Evolutionary conservation across 2,888 invertebrate species (phyloP).

Genomic region (Merodon equestris): DNA sequence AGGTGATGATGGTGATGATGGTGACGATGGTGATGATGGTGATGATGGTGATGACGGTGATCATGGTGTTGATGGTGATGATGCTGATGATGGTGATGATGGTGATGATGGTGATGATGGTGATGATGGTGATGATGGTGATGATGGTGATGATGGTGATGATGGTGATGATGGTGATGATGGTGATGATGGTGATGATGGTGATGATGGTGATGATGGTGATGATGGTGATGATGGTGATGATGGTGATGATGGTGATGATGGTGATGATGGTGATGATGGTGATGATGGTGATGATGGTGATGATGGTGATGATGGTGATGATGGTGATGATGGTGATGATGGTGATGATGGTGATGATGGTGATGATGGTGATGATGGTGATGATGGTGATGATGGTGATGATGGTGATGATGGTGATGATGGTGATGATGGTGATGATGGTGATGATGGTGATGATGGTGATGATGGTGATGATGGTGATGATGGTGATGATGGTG

Average conservation of each 20-base stretch:
- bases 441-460: neutral
- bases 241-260: neutral
- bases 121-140: neutral
- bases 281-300: neutral
- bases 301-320: neutral
- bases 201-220: conserved; percentile 1
- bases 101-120: neutral
- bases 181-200: neutral
- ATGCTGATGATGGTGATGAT: too few species aligned
- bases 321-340: conserved; percentile 2
- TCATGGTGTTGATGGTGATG: too few species aligned
- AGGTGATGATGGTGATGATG: too few species aligned
- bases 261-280: conserved; percentile 1
- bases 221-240: neutral
- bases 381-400: conserved; percentile 2
- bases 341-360: conserved; percentile 1
- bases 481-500: neutral
- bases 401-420: too few species aligned
- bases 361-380: neutral
- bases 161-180: conserved; percentile 1
- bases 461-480: neutral
- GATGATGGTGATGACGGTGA: neutral
- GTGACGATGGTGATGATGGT: neutral
- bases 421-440: too few species aligned
- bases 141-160: neutral